These are phyloP conservation scores for Hylaeus anthracinus DNA, from an alignment of 1,140 invertebrate species.

Conservation along the genomic window DNA sequence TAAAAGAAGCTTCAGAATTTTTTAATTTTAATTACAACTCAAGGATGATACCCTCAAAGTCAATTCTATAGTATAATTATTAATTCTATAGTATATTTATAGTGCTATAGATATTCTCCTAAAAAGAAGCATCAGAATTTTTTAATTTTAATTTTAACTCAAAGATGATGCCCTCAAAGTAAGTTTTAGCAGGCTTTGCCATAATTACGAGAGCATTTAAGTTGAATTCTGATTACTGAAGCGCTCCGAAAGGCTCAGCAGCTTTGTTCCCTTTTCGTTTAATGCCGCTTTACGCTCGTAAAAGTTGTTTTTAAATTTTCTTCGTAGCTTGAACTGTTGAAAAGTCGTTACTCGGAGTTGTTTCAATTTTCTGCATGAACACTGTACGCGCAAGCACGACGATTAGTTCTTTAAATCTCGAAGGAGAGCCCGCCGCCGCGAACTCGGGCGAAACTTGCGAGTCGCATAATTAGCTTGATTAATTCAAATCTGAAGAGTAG, in stretches of 20 bases:
- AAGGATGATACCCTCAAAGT: too few species aligned
- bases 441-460: not conserved
- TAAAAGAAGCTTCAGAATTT: too few species aligned
- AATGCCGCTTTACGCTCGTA: not conserved
- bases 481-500: constrained; percentile 50
- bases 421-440: not conserved
- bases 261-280: not conserved
- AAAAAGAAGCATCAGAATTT: too few species aligned
- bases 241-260: not conserved
- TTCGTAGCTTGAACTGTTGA: not conserved
- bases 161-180: too few species aligned
- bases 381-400: not conserved
- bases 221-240: not conserved
- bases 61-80: too few species aligned
- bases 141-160: too few species aligned
- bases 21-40: too few species aligned
- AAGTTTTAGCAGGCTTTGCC: too few species aligned
- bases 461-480: constrained; percentile 55
- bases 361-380: not conserved
- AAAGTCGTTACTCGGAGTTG: too few species aligned
- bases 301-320: not conserved
- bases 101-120: too few species aligned
- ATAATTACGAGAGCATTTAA: not conserved
- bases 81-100: too few species aligned
- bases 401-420: constrained; percentile 17